A percentile compares a stretch with the other conserved stretches of the same genome.
These are phyloP conservation scores for Tyto alba DNA, from an alignment of 2,113 vertebrate species.

Conservation along the genomic window DNA sequence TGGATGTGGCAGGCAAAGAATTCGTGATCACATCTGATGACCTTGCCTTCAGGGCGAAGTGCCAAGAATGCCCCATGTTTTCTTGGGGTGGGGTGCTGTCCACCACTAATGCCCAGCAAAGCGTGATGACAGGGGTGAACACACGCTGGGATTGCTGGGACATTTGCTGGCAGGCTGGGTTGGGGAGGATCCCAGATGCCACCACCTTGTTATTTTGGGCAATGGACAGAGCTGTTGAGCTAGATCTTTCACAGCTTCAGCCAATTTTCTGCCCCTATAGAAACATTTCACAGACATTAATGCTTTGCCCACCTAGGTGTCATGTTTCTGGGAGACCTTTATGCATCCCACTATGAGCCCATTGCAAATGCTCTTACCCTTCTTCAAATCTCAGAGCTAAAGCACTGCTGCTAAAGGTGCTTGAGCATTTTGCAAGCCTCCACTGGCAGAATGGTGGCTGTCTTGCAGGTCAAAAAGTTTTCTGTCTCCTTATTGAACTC, in stretches of 20 bases:
- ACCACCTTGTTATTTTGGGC: slow-evolving; percentile 71
- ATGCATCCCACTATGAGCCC: not conserved
- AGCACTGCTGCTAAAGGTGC: not conserved
- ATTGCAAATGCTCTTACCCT: not conserved
- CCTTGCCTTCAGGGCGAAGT: slow-evolving; percentile 48
- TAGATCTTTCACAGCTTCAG: slow-evolving; percentile 46
- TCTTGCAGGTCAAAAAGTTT: not conserved
- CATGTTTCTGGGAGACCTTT: not conserved
- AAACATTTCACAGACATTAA: not conserved
- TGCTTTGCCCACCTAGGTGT: not conserved
- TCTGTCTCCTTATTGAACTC: not conserved
- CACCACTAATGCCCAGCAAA: slow-evolving; percentile 54
- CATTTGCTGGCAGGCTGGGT: slow-evolving; percentile 57
- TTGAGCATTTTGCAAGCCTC: not conserved
- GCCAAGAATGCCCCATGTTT: slow-evolving; percentile 74
- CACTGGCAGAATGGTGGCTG: not conserved
- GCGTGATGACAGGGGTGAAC: slow-evolving; percentile 65
- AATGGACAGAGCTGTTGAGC: slow-evolving; percentile 51
- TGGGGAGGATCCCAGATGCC: slow-evolving; percentile 66
- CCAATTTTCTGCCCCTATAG: slow-evolving; percentile 1
- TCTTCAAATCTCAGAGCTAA: not conserved
- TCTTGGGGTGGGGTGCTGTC: slow-evolving; percentile 67
- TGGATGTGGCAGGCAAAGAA: slow-evolving; percentile 46
- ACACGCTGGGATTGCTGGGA: slow-evolving; percentile 36
- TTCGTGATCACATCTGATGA: slow-evolving; percentile 50